Conservation (phyloP, 2,888 invertebrate species). For the Leistus spinibarbis region DNA sequence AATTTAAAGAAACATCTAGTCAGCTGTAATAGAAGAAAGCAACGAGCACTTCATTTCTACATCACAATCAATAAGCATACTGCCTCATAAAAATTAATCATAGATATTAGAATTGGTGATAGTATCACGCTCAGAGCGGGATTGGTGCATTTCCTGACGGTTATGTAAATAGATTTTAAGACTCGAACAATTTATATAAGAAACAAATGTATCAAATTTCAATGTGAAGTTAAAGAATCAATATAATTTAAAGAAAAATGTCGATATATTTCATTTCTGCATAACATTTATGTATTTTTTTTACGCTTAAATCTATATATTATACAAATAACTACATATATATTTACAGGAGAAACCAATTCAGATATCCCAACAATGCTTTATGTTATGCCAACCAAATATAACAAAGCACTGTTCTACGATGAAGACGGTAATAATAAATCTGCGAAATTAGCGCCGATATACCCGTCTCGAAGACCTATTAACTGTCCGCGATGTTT, state of each 20-base stretch:
- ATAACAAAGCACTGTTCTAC: neutral
- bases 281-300: neutral
- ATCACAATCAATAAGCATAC: neutral
- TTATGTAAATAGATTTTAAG: neutral
- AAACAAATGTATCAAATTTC: neutral
- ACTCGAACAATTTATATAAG: neutral
- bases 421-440: neutral
- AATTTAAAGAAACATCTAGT: slow-evolving; percentile 17
- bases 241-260: neutral
- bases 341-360: neutral
- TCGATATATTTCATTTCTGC: slow-evolving; percentile 10
- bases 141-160: neutral
- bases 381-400: neutral
- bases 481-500: neutral
- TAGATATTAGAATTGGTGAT: neutral
- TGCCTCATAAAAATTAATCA: neutral
- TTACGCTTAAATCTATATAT: neutral
- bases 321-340: neutral
- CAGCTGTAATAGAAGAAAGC: neutral
- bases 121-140: too few species aligned
- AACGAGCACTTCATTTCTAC: neutral
- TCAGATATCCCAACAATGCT: neutral
- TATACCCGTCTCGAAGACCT: slow-evolving; percentile 3
- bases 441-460: neutral
- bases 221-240: neutral